Evolutionary conservation across 2,888 invertebrate species (phyloP).

Genomic region (Leptura quadrifasciata): DNA sequence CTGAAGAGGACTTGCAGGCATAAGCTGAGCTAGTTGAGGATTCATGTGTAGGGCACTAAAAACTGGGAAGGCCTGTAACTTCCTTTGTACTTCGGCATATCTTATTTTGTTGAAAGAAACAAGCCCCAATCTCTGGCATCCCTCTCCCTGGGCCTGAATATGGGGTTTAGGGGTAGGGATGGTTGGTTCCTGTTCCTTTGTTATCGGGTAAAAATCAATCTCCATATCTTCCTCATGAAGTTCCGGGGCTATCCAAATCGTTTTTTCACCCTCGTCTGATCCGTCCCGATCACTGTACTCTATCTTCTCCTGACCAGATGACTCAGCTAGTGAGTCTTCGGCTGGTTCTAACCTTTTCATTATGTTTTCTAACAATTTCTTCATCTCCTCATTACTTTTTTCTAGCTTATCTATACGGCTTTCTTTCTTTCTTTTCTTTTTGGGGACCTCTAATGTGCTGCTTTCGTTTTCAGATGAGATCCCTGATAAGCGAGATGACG

Average conservation of each 20-base stretch:
- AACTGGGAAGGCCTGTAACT: background rate
- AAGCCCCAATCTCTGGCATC: constrained; percentile 44
- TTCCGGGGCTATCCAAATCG: background rate
- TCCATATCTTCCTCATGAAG: constrained; percentile 8
- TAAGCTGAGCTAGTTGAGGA: no score
- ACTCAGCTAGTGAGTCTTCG: no score
- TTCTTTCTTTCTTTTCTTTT: no score
- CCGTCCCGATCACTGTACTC: background rate
- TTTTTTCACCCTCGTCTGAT: background rate
- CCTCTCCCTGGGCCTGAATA: constrained; percentile 38
- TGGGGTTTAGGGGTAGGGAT: constrained; percentile 48
- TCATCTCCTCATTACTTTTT: constrained; percentile 10
- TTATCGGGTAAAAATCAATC: constrained; percentile 40
- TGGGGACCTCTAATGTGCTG: no score
- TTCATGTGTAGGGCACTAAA: no score
- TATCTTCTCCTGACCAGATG: background rate
- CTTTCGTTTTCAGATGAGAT: no score
- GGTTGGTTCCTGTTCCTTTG: constrained; percentile 50
- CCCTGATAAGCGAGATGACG: no score
- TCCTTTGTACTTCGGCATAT: constrained; percentile 44
- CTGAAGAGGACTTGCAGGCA: no score
- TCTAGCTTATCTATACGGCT: no score
- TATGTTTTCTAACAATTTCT: no score
- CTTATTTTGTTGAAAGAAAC: constrained; percentile 40
- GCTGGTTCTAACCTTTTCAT: no score